A percentile compares a stretch with the other conserved stretches of the same genome.
These are phyloP conservation scores for Petroica traversi DNA, from an alignment of 2,113 vertebrate genomes.

Conservation along the genomic window DNA sequence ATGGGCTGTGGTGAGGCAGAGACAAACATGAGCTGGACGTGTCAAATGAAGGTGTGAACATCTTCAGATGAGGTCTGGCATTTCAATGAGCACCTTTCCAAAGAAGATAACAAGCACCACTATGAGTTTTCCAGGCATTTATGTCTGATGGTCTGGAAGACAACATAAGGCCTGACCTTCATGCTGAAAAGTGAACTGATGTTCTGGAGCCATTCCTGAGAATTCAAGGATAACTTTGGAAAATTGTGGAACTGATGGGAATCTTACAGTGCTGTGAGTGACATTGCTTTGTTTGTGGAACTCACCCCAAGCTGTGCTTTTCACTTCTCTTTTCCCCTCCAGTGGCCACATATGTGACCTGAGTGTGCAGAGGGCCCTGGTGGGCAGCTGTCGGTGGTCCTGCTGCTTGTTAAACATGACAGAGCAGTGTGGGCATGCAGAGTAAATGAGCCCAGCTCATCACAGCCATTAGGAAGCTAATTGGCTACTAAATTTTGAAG, in stretches of 20 bases:
- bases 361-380: background rate
- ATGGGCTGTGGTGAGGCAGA: background rate
- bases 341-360: background rate
- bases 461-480: slow-evolving; percentile 17
- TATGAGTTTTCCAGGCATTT: background rate
- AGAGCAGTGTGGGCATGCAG: background rate
- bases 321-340: background rate
- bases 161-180: background rate
- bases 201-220: background rate
- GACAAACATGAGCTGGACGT: background rate
- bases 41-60: background rate
- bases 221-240: background rate
- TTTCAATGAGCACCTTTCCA: background rate
- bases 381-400: background rate
- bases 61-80: background rate
- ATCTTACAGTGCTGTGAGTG: background rate
- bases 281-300: background rate
- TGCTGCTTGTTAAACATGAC: background rate
- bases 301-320: background rate
- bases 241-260: background rate
- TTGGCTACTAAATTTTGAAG: slow-evolving; percentile 7
- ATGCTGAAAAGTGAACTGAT: background rate
- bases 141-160: background rate
- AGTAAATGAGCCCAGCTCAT: background rate
- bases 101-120: background rate